Base-by-base conservation (phyloP, 2,113 vertebrate species). In the Chiloscyllium plagiosum region DNA sequence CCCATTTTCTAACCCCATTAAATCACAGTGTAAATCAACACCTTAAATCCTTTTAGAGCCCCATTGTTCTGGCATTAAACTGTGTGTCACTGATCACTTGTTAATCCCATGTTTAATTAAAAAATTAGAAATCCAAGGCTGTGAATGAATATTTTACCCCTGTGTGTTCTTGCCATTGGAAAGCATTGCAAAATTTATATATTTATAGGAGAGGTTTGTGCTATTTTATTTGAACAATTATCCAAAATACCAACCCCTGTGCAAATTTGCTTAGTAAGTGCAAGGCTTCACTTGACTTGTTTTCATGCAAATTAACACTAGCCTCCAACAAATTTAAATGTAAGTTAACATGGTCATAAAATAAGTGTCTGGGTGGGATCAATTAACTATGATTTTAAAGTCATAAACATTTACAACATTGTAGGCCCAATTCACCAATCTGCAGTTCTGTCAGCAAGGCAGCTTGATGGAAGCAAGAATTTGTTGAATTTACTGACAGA, bases 61-160 rank as follows among this genome's bases (percentile, higher is more conserved):
- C 37, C 93, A 95, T 29, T 95, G 72, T 95, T 70, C 24, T 50
- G 15, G 8, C 8, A 42, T 95, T 95, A 50, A 72, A 94, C 20
- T 68, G n/a, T 68, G 12, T 94, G n/a, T 69, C n/a, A 69, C 92
- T 10, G 66, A 69, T 95, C 37, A 95, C 24, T 72, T 95, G 66
- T 72, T 72, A 95, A 95, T 72, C 22, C 42, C 22, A 72, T 47
- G 22, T 95, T 47, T 94, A 95, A 72, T 95, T 29, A 95, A 3
- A 47, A 3, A 47, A 24, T 20, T 42, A 94, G n/a, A 94, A 50
- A 47, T 26, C 37, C 20, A 66, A 65, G 56, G 7, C 37, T 50
- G 68, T 50, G 42, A 69, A 95, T 72, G 24, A 72, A 95, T 95
- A 72, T 95, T 95, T 95, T 50, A 47, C 93, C 19, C 66, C 68